Evolutionary conservation across 2,797 vertebrate species (phyloP), one percentile per base, ranked within the genome.

Genomic region (Varecia variegata): DNA sequence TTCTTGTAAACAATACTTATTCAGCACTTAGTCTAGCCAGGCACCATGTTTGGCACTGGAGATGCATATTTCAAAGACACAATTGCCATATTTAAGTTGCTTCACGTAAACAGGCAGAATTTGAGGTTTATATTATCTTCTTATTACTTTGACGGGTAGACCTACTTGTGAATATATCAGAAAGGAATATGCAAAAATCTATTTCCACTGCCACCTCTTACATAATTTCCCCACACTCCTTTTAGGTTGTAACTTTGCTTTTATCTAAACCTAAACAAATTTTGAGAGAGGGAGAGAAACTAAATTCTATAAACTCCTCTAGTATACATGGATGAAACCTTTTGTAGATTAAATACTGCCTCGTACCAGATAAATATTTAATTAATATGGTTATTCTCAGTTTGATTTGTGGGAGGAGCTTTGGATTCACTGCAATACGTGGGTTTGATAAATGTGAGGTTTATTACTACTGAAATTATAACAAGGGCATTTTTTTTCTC

Each of bases 381-480:
- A 71, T 88, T 90, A 71, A 85, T 89, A 84, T 76, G 11, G 9
- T 58, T 80, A 65, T 67, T 88, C 20, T 65, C 11, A 87, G 50
- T 82, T 67, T 86, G 50, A 92, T 4, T 80, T 92, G 58, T 40
- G 18, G 14, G 11, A 83, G 74, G 10, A n/a, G 0, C 7, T 86
- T 80, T 90, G 18, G 87, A 58, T 93, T 90, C 47, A 76, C 18
- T 84, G 47, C 17, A 50, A 58, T 40, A 52, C 47, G 11, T 40
- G 2, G 35, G 35, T 80, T 83, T 83, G 80, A 81, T 68, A 87
- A 79, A 76, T 50, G 3, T 50, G 7, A 85, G 7, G 21, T 74
- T 84, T 88, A 56, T 83, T 88, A 52, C 87, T 83, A 52, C n/a
- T 87, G 30, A 70, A 54, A 84, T 84, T 76, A 62, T 91, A 47